Conservation (phyloP, 2,797 vertebrate species). For the Pseudochaenichthys georgianus region DNA sequence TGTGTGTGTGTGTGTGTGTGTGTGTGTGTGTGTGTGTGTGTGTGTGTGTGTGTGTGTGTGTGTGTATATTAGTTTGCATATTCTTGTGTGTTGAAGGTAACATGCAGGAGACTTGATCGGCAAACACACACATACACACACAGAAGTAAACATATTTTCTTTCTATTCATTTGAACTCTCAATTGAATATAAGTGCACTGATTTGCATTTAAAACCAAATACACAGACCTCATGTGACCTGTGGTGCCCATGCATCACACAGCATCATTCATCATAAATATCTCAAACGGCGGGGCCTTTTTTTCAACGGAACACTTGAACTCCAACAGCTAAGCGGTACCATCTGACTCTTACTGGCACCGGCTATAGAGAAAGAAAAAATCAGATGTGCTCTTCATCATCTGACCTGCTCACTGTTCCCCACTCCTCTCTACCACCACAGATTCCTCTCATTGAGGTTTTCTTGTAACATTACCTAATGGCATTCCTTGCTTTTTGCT, state of each 20-base stretch:
- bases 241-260: neutral
- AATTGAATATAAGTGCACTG: constrained; percentile 2
- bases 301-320: constrained; percentile 9
- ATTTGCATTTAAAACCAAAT: constrained; percentile 22
- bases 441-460: constrained; percentile 30
- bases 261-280: constrained; percentile 25
- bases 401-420: constrained; percentile 12
- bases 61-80: constrained; percentile 1
- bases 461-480: constrained; percentile 28
- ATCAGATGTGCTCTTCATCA: constrained; percentile 22
- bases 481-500: constrained; percentile 28
- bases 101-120: neutral
- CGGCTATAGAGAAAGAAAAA: constrained; percentile 27
- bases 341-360: constrained; percentile 12
- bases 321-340: constrained; percentile 8
- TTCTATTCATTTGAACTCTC: constrained; percentile 3
- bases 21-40: too few relatives aligned
- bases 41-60: constrained; percentile 17
- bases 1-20: too few relatives aligned
- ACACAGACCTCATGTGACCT: constrained; percentile 5
- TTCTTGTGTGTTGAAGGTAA: constrained; percentile 25
- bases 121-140: neutral
- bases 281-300: neutral
- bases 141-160: neutral
- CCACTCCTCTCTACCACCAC: constrained; percentile 9